phyloP scores from a whole-genome alignment of 2,888 invertebrate species.

The Heterodera filipjevi region DNA sequence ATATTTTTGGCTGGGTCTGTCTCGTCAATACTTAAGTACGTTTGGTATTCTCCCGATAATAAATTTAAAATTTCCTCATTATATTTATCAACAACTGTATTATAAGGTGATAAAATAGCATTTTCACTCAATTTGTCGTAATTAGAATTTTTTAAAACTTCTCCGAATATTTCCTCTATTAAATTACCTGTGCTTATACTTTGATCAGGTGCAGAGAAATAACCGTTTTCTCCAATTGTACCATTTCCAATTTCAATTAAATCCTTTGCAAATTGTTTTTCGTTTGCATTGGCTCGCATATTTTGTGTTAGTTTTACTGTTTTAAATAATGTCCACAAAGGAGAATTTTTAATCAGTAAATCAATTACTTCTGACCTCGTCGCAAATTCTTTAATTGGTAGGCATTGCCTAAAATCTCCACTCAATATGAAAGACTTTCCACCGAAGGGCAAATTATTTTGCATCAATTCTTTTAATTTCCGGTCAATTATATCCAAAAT shows the following conservation, averaged over 20 bases:
- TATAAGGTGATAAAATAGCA: conserved; percentile 20
- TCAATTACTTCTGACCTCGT: conserved; percentile 26
- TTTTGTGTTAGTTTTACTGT: conserved; percentile 25
- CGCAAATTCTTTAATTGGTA: conserved; percentile 23
- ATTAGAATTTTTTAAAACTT: neutral
- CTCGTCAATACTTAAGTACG: conserved; percentile 15
- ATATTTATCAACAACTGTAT: neutral
- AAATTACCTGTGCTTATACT: neutral
- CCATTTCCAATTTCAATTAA: conserved; percentile 28
- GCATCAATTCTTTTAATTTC: conserved; percentile 32
- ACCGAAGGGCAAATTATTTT: conserved; percentile 35
- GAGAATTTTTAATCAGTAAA: conserved; percentile 26
- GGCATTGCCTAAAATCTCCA: conserved; percentile 28
- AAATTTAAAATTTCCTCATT: neutral
- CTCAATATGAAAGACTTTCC: conserved; percentile 37
- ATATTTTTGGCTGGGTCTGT: neutral
- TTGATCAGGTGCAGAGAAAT: neutral
- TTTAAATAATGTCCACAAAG: conserved; percentile 23
- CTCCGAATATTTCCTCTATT: conserved; percentile 20
- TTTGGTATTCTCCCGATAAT: neutral
- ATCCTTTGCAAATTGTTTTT: conserved; percentile 31
- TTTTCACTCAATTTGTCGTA: neutral
- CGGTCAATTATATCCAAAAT: conserved; percentile 29
- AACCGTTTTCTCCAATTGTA: neutral
- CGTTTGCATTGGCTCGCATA: conserved; percentile 31